Conservation (phyloP, 2,888 invertebrate species). For the Mylabris sibirica region DNA sequence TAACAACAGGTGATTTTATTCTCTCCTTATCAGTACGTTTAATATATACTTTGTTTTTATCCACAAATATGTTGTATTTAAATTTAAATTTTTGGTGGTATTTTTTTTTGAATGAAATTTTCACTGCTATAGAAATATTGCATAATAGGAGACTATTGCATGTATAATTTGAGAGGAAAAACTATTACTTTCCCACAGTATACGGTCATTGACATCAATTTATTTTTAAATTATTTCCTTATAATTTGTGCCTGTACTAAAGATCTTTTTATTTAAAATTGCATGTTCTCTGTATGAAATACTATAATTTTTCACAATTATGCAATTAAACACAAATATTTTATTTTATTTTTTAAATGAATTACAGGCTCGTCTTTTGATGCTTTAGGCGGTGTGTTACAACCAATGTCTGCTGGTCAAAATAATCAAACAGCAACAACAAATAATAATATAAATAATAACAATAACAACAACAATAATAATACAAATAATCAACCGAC, state of each 20-base stretch:
- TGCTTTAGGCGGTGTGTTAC: constrained; percentile 76
- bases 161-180: background rate
- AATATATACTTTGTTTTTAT: background rate
- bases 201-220: background rate
- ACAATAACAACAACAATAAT: constrained; percentile 39
- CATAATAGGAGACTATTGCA: background rate
- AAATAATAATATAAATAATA: constrained; percentile 37
- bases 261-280: background rate
- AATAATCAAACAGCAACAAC: constrained; percentile 29
- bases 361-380: constrained; percentile 68
- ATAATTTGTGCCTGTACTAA: constrained; percentile 2
- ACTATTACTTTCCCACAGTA: background rate
- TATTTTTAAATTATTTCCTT: background rate
- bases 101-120: background rate
- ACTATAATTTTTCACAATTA: background rate
- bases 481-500: constrained; percentile 55
- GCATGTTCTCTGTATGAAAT: background rate
- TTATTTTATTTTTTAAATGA: background rate
- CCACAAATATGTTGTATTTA: background rate
- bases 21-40: background rate
- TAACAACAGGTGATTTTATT: constrained; percentile 40
- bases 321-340: background rate
- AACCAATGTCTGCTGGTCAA: constrained; percentile 63
- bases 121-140: background rate
- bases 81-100: background rate